Percentiles rank a stretch among this genome's conserved stretches.
Conservation (phyloP, 2,113 vertebrate species). For the Saccopteryx leptura region DNA sequence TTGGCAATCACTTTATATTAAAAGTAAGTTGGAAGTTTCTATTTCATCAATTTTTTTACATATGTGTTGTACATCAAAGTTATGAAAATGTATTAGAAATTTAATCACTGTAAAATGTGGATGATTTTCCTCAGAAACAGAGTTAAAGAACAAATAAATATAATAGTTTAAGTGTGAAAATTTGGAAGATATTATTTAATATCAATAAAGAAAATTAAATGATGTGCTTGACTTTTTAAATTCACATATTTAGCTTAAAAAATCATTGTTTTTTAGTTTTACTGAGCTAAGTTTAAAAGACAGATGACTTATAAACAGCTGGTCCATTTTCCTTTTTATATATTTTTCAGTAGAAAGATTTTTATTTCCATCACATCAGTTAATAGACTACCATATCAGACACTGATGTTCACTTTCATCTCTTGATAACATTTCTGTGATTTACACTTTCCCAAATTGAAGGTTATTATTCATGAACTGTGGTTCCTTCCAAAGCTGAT, state of each 20-base stretch:
- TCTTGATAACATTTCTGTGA: slow-evolving; percentile 12
- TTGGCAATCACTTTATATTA: not conserved
- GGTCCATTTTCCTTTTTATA: not conserved
- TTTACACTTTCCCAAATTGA: slow-evolving; percentile 34
- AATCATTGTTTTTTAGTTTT: not conserved
- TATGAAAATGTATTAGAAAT: not conserved
- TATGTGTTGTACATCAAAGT: not conserved
- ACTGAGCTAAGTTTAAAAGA: not conserved
- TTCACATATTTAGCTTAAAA: not conserved
- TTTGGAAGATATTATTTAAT: not conserved
- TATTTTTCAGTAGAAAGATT: slow-evolving; percentile 55
- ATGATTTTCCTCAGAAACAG: not conserved
- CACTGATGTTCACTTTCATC: not conserved
- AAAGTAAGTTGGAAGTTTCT: not conserved
- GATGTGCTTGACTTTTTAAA: not conserved
- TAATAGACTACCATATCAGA: slow-evolving; percentile 57
- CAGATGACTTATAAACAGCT: not conserved
- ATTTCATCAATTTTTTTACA: not conserved
- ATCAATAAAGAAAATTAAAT: not conserved
- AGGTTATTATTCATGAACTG: slow-evolving; percentile 54
- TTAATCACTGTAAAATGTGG: not conserved
- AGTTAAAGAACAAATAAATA: not conserved
- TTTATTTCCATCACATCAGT: slow-evolving; percentile 31
- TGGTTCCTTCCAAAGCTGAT: slow-evolving; percentile 48
- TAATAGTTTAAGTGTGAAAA: not conserved